Evolutionary conservation across 2,888 invertebrate species (phyloP).

Genomic region (Orchesella flavescens): DNA sequence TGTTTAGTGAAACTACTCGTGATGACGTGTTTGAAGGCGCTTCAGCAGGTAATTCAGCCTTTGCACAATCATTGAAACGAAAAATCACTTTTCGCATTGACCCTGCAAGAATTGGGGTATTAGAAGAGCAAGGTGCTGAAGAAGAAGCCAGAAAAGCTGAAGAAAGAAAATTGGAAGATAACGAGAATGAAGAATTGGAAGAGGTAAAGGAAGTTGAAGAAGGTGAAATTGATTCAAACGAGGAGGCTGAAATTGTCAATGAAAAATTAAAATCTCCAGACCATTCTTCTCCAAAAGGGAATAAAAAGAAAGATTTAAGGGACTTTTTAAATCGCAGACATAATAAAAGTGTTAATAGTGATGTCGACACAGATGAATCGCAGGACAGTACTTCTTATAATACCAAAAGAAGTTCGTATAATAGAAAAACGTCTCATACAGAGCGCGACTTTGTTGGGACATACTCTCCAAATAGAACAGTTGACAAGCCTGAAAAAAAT

Average conservation of each 20-base stretch:
- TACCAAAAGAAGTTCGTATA: conserved; percentile 19
- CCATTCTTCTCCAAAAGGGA: background rate
- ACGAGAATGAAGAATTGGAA: conserved; percentile 22
- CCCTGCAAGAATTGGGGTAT: conserved; percentile 47
- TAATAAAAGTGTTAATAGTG: background rate
- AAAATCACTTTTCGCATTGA: conserved; percentile 46
- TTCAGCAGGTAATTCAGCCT: background rate
- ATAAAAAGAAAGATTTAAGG: background rate
- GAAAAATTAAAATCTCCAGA: background rate
- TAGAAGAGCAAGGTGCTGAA: conserved; percentile 51
- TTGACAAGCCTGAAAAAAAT: background rate
- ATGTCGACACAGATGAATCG: conserved; percentile 21
- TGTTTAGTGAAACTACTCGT: conserved; percentile 16
- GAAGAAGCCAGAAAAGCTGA: conserved; percentile 25
- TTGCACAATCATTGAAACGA: conserved; percentile 4
- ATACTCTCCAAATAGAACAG: conserved; percentile 26
- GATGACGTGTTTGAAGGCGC: conserved; percentile 48
- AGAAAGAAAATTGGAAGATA: conserved; percentile 36
- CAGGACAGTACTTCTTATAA: conserved; percentile 34
- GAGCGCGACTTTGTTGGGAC: conserved; percentile 37
- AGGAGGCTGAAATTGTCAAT: background rate
- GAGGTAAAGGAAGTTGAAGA: conserved; percentile 20
- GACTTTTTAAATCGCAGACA: background rate
- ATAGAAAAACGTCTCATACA: conserved; percentile 7
- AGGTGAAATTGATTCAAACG: conserved; percentile 43